A percentile compares a stretch with the other conserved stretches of the same genome.
phyloP scores from a whole-genome alignment of 2,797 vertebrate genomes.

The Semotilus atromaculatus region DNA sequence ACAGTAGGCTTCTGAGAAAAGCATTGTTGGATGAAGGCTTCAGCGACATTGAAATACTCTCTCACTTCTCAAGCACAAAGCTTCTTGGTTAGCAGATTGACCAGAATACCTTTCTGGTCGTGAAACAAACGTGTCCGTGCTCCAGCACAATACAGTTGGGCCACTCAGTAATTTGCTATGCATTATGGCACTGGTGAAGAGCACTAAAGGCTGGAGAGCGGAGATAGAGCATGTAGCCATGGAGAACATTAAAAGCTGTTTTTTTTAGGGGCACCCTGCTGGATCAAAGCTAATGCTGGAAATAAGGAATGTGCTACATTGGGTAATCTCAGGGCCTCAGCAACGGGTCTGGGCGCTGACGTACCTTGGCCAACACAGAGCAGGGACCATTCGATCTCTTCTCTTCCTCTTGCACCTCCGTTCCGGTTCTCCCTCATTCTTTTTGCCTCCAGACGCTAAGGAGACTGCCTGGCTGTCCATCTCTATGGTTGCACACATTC shows the following conservation, averaged over 20 bases:
- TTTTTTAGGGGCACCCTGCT: conserved; percentile 86
- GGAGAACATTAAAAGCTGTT: conserved; percentile 91
- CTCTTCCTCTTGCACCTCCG: conserved; percentile 71
- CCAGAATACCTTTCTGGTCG: conserved; percentile 34
- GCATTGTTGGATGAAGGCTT: background rate
- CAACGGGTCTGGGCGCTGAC: conserved; percentile 69
- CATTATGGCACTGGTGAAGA: conserved; percentile 43
- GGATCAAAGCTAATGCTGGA: conserved; percentile 89
- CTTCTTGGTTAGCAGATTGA: conserved; percentile 23
- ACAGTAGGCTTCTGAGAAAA: background rate
- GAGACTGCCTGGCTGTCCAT: conserved; percentile 82
- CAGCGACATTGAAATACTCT: background rate
- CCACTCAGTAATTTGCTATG: conserved; percentile 54
- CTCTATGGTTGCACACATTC: conserved; percentile 83
- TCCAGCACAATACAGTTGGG: conserved; percentile 33
- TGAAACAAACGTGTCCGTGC: background rate
- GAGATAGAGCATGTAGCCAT: conserved; percentile 76
- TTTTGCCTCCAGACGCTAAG: conserved; percentile 76
- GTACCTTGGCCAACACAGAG: conserved; percentile 29
- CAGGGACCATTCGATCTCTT: conserved; percentile 65
- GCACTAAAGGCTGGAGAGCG: conserved; percentile 51
- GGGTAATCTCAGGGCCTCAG: conserved; percentile 81
- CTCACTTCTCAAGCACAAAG: background rate
- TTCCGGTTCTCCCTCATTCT: conserved; percentile 67
- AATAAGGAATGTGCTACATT: conserved; percentile 78